Conservation (phyloP, 1,140 invertebrate species). For the Zaprionus davidi region DNA sequence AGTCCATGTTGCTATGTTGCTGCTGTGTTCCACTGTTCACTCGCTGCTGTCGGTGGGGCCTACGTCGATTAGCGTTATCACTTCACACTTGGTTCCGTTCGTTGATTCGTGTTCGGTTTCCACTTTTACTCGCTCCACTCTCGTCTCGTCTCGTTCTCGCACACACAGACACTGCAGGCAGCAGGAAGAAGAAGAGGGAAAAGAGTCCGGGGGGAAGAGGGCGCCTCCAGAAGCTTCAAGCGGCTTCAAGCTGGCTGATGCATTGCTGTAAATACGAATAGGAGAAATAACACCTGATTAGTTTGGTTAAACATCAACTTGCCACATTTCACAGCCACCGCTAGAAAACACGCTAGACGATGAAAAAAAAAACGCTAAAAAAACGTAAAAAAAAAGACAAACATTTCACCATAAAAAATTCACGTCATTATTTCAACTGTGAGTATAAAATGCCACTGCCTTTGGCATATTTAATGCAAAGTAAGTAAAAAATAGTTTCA, state of each 20-base stretch:
- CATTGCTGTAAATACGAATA: conserved; percentile 61
- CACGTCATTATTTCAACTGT: conserved; percentile 61
- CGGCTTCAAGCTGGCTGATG: conserved; percentile 55
- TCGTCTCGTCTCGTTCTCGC: conserved; percentile 6
- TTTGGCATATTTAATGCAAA: conserved; percentile 50
- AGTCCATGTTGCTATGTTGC: conserved; percentile 84
- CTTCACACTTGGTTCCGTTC: neutral
- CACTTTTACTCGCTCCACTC: neutral
- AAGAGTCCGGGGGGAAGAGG: conserved; percentile 1
- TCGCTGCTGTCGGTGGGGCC: neutral
- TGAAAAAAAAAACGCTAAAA: conserved; percentile 1
- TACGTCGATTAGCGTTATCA: neutral
- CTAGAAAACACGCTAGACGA: neutral
- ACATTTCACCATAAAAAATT: conserved; percentile 42
- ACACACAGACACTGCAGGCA: neutral
- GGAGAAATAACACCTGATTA: conserved; percentile 45
- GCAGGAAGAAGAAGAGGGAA: neutral
- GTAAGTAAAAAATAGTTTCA: neutral
- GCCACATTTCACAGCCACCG: conserved; percentile 43
- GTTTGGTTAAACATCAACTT: conserved; percentile 20
- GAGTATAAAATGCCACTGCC: conserved; percentile 42
- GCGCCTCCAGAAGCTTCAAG: conserved; percentile 11
- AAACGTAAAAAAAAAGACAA: conserved; percentile 10
- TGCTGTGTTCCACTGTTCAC: neutral
- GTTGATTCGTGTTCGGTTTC: neutral